phyloP scores from a whole-genome alignment of 2,888 invertebrate genomes.

The Oeneis ivallda region DNA sequence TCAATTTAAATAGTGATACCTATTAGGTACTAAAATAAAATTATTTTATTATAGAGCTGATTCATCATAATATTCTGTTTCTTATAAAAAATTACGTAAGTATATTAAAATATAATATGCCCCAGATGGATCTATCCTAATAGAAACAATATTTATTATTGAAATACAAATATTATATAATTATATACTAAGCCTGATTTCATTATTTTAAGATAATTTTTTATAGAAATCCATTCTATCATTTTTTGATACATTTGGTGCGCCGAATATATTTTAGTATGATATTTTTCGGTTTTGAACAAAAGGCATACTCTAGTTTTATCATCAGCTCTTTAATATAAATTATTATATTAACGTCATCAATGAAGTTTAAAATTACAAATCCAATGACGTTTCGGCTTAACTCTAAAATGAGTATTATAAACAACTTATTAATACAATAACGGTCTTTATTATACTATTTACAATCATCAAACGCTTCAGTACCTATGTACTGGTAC shows the following conservation, averaged over 20 bases:
- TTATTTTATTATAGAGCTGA: background rate
- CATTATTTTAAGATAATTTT: background rate
- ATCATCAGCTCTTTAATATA: background rate
- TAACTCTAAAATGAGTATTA: constrained; percentile 69
- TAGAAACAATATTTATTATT: background rate
- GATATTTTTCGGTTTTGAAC: background rate
- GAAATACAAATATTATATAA: background rate
- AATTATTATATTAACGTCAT: background rate
- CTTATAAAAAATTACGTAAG: background rate
- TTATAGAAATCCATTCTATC: background rate
- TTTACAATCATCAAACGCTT: constrained; percentile 61
- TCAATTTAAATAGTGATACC: background rate
- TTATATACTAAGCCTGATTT: too few relatives aligned
- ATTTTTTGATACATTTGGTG: background rate
- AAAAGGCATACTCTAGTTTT: background rate
- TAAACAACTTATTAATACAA: constrained; percentile 59
- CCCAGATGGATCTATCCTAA: background rate
- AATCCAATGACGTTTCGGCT: constrained; percentile 19
- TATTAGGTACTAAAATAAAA: background rate
- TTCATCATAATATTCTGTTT: background rate
- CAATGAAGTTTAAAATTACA: constrained; percentile 17
- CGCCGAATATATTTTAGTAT: background rate
- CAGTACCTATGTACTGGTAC: constrained; percentile 41
- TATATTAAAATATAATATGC: background rate
- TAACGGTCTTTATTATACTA: constrained; percentile 60